These are phyloP conservation scores for Acrocephalus arundinaceus DNA, from an alignment of 2,113 vertebrate genomes.

Conservation along the genomic window DNA sequence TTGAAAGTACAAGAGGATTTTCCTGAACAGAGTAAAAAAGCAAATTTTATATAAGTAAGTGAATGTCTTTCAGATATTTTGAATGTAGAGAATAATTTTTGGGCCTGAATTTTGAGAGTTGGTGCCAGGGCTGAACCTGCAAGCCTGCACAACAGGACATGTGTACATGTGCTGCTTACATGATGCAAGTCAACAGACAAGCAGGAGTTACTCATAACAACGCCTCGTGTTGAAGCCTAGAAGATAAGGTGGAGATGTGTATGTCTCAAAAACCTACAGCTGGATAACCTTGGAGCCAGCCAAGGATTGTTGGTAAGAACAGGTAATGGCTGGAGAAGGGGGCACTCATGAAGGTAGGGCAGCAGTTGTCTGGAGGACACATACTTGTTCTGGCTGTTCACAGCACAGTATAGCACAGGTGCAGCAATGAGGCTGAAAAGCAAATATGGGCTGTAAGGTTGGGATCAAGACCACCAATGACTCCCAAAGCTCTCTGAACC, in stretches of 20 bases:
- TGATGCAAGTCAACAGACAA: background rate
- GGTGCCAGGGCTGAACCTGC: background rate
- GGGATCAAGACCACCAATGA: background rate
- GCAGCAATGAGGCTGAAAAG: background rate
- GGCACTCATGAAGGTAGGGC: accelerated
- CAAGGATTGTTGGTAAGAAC: background rate
- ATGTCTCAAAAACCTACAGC: background rate
- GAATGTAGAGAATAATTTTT: background rate
- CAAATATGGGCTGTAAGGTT: background rate
- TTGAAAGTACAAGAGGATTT: background rate
- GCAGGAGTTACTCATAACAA: background rate
- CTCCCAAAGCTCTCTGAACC: background rate
- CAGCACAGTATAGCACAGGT: background rate
- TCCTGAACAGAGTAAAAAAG: background rate
- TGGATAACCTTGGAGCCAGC: background rate
- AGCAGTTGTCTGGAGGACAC: background rate
- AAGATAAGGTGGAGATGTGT: background rate
- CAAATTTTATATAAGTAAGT: background rate
- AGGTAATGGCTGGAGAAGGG: background rate
- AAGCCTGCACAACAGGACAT: background rate
- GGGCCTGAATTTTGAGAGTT: background rate
- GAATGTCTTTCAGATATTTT: background rate
- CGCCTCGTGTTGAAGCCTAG: background rate
- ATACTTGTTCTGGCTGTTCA: background rate
- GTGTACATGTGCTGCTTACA: background rate